Conservation (phyloP, 2,888 invertebrate genomes). For the Drosophila incognita region DNA sequence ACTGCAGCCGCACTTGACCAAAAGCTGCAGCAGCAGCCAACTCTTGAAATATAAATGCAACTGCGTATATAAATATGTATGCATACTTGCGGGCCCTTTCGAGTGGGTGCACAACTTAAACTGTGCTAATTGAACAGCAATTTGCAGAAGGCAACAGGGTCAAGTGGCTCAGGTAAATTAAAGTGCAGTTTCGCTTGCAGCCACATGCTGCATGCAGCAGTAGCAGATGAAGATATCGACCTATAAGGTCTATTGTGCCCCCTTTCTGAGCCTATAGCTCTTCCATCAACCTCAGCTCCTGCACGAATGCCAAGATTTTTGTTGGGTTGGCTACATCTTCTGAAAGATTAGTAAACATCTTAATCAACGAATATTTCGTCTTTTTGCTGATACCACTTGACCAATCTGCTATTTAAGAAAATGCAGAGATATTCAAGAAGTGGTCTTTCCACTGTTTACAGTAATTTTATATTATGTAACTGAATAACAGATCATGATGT, state of each 20-base stretch:
- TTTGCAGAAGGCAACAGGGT: constrained; percentile 42
- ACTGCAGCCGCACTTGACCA: constrained; percentile 48
- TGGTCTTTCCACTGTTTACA: not conserved
- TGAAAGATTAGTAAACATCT: rapidly evolving
- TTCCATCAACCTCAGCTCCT: no score
- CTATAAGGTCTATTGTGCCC: no score
- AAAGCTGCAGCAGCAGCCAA: not conserved
- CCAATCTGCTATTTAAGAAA: no score
- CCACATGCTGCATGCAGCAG: not conserved
- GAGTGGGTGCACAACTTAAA: constrained; percentile 40
- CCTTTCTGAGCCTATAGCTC: no score
- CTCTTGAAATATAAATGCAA: constrained; percentile 44
- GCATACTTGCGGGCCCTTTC: constrained; percentile 26
- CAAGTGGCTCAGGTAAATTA: constrained; percentile 53
- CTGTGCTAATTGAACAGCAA: constrained; percentile 55
- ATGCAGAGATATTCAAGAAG: not conserved
- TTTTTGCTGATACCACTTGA: not conserved
- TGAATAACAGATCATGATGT: not conserved
- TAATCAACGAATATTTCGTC: not conserved
- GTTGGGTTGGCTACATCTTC: not conserved
- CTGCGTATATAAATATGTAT: constrained; percentile 16
- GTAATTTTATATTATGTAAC: not conserved
- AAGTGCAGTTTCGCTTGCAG: constrained; percentile 8
- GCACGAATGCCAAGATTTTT: no score
- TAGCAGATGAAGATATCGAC: not conserved